Percentiles rank a stretch among this genome's conserved stretches.
Conservation (phyloP, 92 coral and sea anemone species). For the Actinernus sp. region DNA sequence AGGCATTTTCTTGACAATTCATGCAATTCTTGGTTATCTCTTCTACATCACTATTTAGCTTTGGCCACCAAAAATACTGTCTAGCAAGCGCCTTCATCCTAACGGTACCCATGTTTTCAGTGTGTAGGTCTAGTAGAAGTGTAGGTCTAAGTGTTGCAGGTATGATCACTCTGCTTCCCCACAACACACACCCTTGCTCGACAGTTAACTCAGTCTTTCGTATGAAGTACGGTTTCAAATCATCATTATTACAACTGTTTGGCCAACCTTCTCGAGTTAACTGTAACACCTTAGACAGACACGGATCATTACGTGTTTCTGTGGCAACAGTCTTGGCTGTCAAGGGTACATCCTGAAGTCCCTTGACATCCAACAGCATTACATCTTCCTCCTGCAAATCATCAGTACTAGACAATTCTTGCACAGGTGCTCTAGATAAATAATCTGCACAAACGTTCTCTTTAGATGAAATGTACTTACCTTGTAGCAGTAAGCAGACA, state of each 20-base stretch:
- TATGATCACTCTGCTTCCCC: slow-evolving; percentile 76
- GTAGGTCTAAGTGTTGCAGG: slow-evolving; percentile 38
- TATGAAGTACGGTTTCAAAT: slow-evolving; percentile 62
- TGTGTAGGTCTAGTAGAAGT: slow-evolving; percentile 63
- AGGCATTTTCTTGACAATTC: slow-evolving; percentile 35
- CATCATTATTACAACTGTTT: slow-evolving; percentile 39
- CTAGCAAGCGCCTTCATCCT: slow-evolving; percentile 53
- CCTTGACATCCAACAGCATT: slow-evolving; percentile 4
- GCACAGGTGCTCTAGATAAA: slow-evolving; percentile 40
- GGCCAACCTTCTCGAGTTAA: slow-evolving; percentile 53
- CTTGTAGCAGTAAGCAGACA: slow-evolving; percentile 35
- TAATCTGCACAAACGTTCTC: slow-evolving; percentile 47
- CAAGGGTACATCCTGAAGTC: slow-evolving; percentile 13
- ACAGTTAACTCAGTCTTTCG: slow-evolving; percentile 54
- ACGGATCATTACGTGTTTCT: slow-evolving; percentile 32
- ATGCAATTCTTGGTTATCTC: slow-evolving; percentile 24
- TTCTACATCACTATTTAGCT: slow-evolving; percentile 29
- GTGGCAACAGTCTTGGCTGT: slow-evolving; percentile 36
- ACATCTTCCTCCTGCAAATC: slow-evolving; percentile 7
- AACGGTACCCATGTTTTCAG: slow-evolving; percentile 60
- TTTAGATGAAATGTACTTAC: slow-evolving; percentile 29
- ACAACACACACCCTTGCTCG: slow-evolving; percentile 79
- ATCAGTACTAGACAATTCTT: slow-evolving; percentile 1
- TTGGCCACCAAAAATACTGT: slow-evolving; percentile 59
- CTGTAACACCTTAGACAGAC: slow-evolving; percentile 12